These are phyloP conservation scores for Neomonachus schauinslandi DNA, from an alignment of 2,113 vertebrate species.

Conservation along the genomic window DNA sequence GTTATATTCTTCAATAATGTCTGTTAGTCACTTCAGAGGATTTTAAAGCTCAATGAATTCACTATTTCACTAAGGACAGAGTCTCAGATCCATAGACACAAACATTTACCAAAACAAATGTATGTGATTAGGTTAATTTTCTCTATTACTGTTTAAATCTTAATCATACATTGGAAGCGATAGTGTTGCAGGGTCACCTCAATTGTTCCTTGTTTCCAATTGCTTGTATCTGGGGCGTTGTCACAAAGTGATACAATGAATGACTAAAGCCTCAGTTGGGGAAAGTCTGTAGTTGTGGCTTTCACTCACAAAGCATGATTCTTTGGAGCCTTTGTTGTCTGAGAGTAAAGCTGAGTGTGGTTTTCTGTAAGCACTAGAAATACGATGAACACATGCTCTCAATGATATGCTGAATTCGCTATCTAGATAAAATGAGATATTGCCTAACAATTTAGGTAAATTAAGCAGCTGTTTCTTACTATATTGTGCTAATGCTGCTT, in stretches of 20 bases:
- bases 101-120: slow-evolving; percentile 48
- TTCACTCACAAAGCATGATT: slow-evolving; percentile 64
- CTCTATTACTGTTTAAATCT: slow-evolving; percentile 43
- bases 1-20: background rate
- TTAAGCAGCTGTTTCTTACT: slow-evolving; percentile 86
- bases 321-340: slow-evolving; percentile 53
- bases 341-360: slow-evolving; percentile 55
- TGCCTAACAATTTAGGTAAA: slow-evolving; percentile 86
- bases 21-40: background rate
- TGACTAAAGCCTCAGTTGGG: slow-evolving; percentile 45
- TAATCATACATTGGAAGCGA: background rate
- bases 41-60: slow-evolving; percentile 32
- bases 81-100: background rate
- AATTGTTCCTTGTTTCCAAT: slow-evolving; percentile 53
- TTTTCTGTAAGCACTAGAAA: slow-evolving; percentile 48
- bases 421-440: slow-evolving; percentile 81
- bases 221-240: slow-evolving; percentile 30
- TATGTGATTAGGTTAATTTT: slow-evolving; percentile 3
- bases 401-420: slow-evolving; percentile 81
- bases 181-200: background rate
- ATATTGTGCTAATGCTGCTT: slow-evolving; percentile 80
- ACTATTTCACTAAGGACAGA: background rate
- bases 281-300: slow-evolving; percentile 44
- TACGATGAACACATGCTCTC: slow-evolving; percentile 64
- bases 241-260: background rate